phyloP scores from a whole-genome alignment of 1,140 invertebrate genomes.

The Meteorus sp. region DNA sequence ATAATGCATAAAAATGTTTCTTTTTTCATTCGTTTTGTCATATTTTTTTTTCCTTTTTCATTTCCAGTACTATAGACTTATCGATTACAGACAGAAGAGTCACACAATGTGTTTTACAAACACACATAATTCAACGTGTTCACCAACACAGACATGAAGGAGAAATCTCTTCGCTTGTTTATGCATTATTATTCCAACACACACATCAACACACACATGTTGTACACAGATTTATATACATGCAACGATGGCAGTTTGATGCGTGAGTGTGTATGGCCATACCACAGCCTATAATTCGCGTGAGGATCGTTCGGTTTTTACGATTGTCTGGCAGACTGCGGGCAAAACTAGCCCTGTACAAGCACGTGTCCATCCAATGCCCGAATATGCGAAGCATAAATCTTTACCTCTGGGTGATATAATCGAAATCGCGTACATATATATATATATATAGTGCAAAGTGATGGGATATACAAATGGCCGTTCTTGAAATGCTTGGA shows the following conservation, averaged over 20 bases:
- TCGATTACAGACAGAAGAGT: no score
- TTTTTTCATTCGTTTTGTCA: no score
- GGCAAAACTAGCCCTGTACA: constrained; percentile 42
- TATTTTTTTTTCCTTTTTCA: constrained; percentile 7
- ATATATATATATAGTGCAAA: constrained; percentile 20
- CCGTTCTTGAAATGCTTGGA: neutral
- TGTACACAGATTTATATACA: neutral
- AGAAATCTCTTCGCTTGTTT: neutral
- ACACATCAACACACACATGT: neutral
- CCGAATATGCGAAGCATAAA: constrained; percentile 25
- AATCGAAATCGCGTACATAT: constrained; percentile 36
- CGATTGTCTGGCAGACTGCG: constrained; percentile 53
- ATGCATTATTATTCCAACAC: neutral
- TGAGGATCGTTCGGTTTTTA: constrained; percentile 55
- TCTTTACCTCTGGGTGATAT: constrained; percentile 28
- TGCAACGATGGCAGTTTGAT: neutral
- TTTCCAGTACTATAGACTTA: no score
- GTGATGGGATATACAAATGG: neutral
- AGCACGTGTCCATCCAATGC: constrained; percentile 9
- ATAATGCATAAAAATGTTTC: constrained; percentile 19
- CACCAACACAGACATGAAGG: no score
- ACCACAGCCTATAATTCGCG: constrained; percentile 55
- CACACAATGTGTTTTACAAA: no score
- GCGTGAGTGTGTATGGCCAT: constrained; percentile 27
- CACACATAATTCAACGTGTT: no score